Conservation (phyloP, 2,888 invertebrate species). For the Neoaliturus tenellus region DNA sequence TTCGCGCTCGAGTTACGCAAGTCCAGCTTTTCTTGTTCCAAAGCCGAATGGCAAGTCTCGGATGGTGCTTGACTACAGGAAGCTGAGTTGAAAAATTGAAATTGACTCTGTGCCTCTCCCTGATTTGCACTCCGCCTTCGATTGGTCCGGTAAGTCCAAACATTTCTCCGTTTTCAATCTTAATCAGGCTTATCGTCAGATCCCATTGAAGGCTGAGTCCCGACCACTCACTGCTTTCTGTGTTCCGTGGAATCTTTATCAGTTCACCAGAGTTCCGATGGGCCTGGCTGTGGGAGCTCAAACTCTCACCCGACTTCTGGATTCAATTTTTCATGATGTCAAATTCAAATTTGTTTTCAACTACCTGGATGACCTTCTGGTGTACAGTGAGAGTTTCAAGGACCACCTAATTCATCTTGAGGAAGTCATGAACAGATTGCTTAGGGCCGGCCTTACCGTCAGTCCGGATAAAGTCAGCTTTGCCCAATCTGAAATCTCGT, state of each 20-base stretch:
- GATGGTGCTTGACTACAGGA: conserved; percentile 62
- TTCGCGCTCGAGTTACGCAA: conserved; percentile 60
- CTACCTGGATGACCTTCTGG: conserved; percentile 61
- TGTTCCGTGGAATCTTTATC: conserved; percentile 47
- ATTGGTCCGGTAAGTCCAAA: conserved; percentile 36
- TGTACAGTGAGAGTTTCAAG: conserved; percentile 53
- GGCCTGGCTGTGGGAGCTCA: conserved; percentile 59
- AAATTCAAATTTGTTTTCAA: conserved; percentile 59
- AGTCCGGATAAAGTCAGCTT: conserved; percentile 63
- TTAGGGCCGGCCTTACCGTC: conserved; percentile 62
- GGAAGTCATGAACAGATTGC: conserved; percentile 57
- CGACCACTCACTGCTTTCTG: conserved; percentile 55
- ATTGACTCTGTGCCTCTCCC: conserved; percentile 50
- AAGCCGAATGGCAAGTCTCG: conserved; percentile 63
- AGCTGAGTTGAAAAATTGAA: conserved; percentile 27
- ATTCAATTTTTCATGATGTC: conserved; percentile 57
- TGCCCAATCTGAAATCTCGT: conserved; percentile 47
- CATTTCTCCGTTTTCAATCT: conserved; percentile 58
- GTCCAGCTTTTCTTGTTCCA: conserved; percentile 61
- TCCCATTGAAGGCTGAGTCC: conserved; percentile 28
- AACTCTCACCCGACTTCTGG: conserved; percentile 58
- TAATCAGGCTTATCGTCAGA: conserved; percentile 60
- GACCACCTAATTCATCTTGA: conserved; percentile 53
- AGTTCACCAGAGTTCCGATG: conserved; percentile 58
- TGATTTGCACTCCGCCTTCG: conserved; percentile 43